Evolutionary conservation across 2,797 vertebrate species (phyloP), one percentile per base, ranked within the genome.

Genomic region (Xiphophorus birchmanni): DNA sequence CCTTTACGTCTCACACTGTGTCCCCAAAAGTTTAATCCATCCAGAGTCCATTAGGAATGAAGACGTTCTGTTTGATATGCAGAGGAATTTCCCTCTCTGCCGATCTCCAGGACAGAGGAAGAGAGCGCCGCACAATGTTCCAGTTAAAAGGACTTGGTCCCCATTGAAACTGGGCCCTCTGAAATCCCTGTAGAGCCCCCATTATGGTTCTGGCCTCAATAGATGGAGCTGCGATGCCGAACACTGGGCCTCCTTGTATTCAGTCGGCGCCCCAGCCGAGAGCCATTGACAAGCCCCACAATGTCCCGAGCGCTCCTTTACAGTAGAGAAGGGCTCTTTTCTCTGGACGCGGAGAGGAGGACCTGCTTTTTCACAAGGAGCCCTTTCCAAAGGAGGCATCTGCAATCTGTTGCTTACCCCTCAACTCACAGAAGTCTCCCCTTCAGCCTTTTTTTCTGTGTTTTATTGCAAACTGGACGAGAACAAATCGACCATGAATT

Each of bases 241-340:
- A 95, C 93, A 95, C 93, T 93, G 93, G 92, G 93, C 94, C 91
- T 92, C 92, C 95, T 94, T 95, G 94, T 94, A 85, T 93, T 91
- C 91, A 89, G 85, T 74, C 76, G 69, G 89, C 88, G 92, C 91
- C 90, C 93, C 93, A 88, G 88, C 93, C 86, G 91, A 94, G 93
- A 91, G 91, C 93, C 90, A 95, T 95, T 95, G 94, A 95, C 89
- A 89, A 92, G 86, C 85, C 81, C 84, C 83, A 95, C 93, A 96
- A 95, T 95, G 94, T 93, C 90, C 92, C 52, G 45, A 87, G 90
- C 89, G 45, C 86, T 91, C 89, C 92, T 94, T 95, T 95, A 95
- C 95, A 94, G 93, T 95, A 94, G 92, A 94, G 91, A 94, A 90
- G 92, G 91, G 91, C 89, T 92, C 92, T 93, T 92, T 93, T 94